A percentile compares a stretch with the other conserved stretches of the same genome.
phyloP scores from a whole-genome alignment of 2,888 invertebrate genomes.

The Drosophila atripex region DNA sequence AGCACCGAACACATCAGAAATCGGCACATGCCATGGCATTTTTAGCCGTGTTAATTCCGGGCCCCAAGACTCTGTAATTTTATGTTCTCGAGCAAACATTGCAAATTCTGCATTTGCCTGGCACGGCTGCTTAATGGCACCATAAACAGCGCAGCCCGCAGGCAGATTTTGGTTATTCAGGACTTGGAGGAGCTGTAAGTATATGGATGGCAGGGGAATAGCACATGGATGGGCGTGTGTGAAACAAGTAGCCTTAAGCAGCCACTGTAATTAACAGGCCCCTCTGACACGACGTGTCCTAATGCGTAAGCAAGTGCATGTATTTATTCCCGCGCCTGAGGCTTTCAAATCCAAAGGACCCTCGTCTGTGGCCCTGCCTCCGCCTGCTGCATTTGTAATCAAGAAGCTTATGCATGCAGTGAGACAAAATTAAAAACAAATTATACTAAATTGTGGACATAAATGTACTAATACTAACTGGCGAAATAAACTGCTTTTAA shows the following conservation, averaged over 20 bases:
- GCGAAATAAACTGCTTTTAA: too few species aligned
- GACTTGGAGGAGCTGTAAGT: slow-evolving; percentile 1
- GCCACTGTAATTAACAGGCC: slow-evolving; percentile 32
- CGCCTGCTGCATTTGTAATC: slow-evolving; percentile 67
- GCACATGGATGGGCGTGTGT: not conserved
- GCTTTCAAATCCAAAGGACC: slow-evolving; percentile 10
- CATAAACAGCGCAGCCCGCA: slow-evolving; percentile 53
- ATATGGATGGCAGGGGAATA: not conserved
- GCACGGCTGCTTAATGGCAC: slow-evolving; percentile 49
- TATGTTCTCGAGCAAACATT: slow-evolving; percentile 67
- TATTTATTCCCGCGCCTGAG: slow-evolving; percentile 34
- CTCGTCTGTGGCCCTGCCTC: slow-evolving; percentile 34
- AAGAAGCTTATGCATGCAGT: slow-evolving; percentile 66
- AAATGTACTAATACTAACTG: not conserved
- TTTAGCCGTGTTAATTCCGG: slow-evolving; percentile 46
- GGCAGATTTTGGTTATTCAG: slow-evolving; percentile 28
- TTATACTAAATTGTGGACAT: too few species aligned
- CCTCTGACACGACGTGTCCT: slow-evolving; percentile 26
- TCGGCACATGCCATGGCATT: slow-evolving; percentile 65
- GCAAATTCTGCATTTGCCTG: slow-evolving; percentile 74
- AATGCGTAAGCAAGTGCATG: slow-evolving; percentile 42
- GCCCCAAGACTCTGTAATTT: slow-evolving; percentile 76
- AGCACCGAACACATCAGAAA: slow-evolving; percentile 57
- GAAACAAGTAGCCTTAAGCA: slow-evolving; percentile 24
- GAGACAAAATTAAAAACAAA: not conserved